A percentile compares a stretch with the other conserved stretches of the same genome.
Conservation (phyloP, 2,888 invertebrate species). For the Myopa tessellatipennis region DNA sequence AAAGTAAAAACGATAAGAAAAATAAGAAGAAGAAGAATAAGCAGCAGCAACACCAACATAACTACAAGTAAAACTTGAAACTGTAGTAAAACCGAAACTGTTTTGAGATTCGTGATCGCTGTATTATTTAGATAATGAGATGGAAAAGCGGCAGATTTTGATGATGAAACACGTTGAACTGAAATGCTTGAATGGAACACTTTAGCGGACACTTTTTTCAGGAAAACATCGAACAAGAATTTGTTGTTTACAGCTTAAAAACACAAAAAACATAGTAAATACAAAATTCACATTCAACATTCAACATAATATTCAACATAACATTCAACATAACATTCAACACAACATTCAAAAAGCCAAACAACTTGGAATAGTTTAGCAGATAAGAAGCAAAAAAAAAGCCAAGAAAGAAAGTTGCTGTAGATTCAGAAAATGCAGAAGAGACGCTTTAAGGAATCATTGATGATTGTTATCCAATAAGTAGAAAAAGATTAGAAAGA, state of each 20-base stretch:
- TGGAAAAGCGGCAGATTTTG: too few species aligned
- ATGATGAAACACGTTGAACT: too few species aligned
- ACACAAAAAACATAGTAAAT: too few species aligned
- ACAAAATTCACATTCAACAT: too few species aligned
- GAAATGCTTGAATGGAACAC: too few species aligned
- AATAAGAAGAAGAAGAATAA: slow-evolving; percentile 40
- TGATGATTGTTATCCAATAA: slow-evolving; percentile 19
- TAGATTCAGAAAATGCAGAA: background rate
- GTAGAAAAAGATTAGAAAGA: slow-evolving; percentile 28
- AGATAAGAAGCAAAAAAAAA: background rate
- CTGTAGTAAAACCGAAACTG: background rate
- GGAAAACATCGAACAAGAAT: too few species aligned
- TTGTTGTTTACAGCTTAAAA: too few species aligned
- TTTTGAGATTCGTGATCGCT: background rate
- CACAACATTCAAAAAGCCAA: background rate
- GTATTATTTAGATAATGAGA: background rate
- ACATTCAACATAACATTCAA: too few species aligned
- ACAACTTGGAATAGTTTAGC: background rate
- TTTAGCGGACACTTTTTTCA: too few species aligned
- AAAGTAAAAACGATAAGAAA: slow-evolving; percentile 40
- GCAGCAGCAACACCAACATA: slow-evolving; percentile 12
- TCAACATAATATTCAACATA: too few species aligned
- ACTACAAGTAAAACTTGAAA: background rate
- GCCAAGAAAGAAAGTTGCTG: background rate
- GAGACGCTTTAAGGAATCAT: background rate